phyloP scores from a whole-genome alignment of 2,797 vertebrate genomes.

The Cottoperca gobio region DNA sequence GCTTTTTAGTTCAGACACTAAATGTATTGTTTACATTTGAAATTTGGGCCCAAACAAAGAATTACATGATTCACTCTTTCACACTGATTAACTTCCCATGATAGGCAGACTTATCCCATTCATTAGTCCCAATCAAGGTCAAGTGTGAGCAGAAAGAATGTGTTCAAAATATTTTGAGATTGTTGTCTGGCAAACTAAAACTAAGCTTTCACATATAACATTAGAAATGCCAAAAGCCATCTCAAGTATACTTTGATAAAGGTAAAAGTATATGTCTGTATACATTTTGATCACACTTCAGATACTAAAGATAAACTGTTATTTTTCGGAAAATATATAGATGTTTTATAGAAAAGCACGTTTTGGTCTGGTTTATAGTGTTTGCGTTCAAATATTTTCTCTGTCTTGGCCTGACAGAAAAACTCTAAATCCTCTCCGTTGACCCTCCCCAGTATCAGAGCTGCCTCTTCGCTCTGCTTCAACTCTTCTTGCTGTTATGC shows the following conservation, averaged over 20 bases:
- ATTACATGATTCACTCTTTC: too few species aligned
- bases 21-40: too few species aligned
- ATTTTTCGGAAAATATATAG: not conserved
- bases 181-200: not conserved
- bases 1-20: too few species aligned
- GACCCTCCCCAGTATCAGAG: constrained; percentile 26
- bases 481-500: constrained; percentile 42
- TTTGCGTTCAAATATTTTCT: constrained; percentile 9
- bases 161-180: not conserved
- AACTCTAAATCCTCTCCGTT: constrained; percentile 33
- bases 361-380: constrained; percentile 19
- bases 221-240: not conserved
- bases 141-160: not conserved
- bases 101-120: too few species aligned
- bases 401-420: constrained; percentile 17
- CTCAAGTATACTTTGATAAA: not conserved
- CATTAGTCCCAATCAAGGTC: not conserved
- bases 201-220: not conserved
- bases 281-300: not conserved
- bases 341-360: not conserved
- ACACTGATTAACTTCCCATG: too few species aligned
- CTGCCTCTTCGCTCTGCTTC: constrained; percentile 16
- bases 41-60: too few species aligned
- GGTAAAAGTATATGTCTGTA: not conserved
- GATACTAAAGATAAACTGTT: not conserved